These are phyloP conservation scores for Campopleginae sp. DNA, from an alignment of 2,888 invertebrate genomes.

Conservation along the genomic window DNA sequence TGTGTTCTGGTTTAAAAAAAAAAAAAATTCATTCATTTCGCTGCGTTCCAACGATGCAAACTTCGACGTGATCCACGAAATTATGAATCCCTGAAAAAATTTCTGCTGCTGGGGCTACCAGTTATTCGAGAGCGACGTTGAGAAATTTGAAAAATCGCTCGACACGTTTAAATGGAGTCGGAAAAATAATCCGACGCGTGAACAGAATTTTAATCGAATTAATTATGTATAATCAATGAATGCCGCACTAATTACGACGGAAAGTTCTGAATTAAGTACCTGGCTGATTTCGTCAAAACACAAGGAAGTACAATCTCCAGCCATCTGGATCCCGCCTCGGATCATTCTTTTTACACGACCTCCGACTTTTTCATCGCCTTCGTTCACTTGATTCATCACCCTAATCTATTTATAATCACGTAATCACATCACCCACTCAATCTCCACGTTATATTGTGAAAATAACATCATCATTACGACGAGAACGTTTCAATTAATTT, in stretches of 20 bases:
- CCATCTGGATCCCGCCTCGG: neutral
- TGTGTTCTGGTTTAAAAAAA: too few species aligned
- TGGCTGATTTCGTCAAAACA: neutral
- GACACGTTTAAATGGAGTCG: neutral
- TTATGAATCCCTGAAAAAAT: neutral
- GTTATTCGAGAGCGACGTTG: neutral
- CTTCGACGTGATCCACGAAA: too few species aligned
- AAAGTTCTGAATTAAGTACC: neutral
- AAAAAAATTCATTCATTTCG: too few species aligned
- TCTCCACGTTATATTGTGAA: neutral
- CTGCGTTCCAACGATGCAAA: too few species aligned
- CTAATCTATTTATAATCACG: neutral
- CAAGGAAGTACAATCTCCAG: neutral
- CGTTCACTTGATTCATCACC: neutral
- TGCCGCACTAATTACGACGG: neutral
- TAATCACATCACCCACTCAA: neutral
- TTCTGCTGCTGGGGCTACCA: neutral
- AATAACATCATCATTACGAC: neutral
- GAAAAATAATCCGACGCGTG: neutral
- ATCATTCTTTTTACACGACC: neutral
- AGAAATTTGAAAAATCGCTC: neutral
- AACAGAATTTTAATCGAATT: conserved; percentile 6
- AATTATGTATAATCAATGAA: neutral
- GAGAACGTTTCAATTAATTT: neutral
- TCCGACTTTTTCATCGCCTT: neutral